phyloP scores from a whole-genome alignment of 2,113 vertebrate species.

The Sprattus sprattus region DNA sequence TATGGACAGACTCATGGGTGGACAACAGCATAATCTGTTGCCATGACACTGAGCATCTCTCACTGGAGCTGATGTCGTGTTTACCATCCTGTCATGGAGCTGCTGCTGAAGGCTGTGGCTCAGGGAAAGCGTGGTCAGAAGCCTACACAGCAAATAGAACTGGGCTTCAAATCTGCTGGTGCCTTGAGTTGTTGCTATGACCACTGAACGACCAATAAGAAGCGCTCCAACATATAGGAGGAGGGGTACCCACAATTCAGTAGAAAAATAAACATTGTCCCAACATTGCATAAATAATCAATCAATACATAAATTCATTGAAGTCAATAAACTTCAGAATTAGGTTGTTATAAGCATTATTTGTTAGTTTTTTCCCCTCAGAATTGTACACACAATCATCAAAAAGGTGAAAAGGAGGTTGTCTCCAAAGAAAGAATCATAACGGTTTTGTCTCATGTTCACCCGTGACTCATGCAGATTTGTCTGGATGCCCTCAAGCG shows the following conservation, averaged over 20 bases:
- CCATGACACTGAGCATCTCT: not conserved
- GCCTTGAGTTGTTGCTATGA: constrained; percentile 41
- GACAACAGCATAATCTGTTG: not conserved
- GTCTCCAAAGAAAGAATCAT: constrained; percentile 44
- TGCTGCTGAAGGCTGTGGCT: not conserved
- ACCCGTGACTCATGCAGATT: not conserved
- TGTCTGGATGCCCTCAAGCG: not conserved
- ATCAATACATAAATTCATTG: constrained; percentile 71
- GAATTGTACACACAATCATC: constrained; percentile 66
- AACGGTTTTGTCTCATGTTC: not conserved
- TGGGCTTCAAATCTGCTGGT: not conserved
- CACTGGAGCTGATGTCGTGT: not conserved
- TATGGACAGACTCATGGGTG: not conserved
- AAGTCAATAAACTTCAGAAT: constrained; percentile 64
- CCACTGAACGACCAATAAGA: constrained; percentile 51
- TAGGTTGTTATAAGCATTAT: constrained; percentile 7
- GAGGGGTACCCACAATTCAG: constrained; percentile 62
- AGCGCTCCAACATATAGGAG: constrained; percentile 61
- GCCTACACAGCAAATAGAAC: not conserved
- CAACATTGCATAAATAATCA: constrained; percentile 78
- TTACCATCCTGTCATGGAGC: not conserved
- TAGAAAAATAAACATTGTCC: constrained; percentile 80
- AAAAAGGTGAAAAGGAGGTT: constrained; percentile 53
- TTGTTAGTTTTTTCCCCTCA: constrained; percentile 35
- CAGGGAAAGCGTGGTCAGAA: not conserved